These are phyloP conservation scores for Syngnathoides biaculeatus DNA, from an alignment of 2,113 vertebrate genomes.

Conservation along the genomic window DNA sequence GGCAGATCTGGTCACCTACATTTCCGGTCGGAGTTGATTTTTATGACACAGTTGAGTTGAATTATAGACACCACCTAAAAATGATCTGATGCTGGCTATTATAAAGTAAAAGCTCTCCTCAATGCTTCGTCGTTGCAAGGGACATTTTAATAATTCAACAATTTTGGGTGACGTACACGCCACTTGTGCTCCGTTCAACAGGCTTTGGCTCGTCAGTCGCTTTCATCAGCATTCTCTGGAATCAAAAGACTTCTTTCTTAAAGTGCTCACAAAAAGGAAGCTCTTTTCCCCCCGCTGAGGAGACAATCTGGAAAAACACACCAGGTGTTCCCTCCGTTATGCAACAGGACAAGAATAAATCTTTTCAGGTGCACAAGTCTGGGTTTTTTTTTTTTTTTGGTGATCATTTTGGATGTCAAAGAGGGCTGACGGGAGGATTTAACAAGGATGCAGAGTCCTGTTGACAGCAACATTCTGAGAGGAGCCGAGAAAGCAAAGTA, in stretches of 20 bases:
- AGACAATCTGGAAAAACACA: background rate
- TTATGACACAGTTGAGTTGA: too few species aligned
- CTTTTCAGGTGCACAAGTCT: background rate
- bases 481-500: constrained; percentile 38
- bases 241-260: constrained; percentile 9
- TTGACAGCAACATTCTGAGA: constrained; percentile 28
- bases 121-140: background rate
- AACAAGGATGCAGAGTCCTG: background rate
- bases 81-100: background rate
- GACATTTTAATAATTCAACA: background rate
- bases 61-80: background rate
- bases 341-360: background rate
- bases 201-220: constrained; percentile 16
- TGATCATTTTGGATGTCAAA: background rate
- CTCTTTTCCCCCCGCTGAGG: constrained; percentile 11
- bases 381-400: too few species aligned
- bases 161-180: background rate
- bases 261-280: constrained; percentile 28
- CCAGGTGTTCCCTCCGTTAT: constrained; percentile 3
- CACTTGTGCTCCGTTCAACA: background rate
- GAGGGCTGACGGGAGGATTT: background rate
- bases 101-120: background rate
- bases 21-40: too few species aligned
- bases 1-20: too few species aligned
- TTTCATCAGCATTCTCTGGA: constrained; percentile 31